These are phyloP conservation scores for Cassiopea andromeda DNA, from an alignment of 30 jellyfish, hydroid and myxozoan species.

Conservation along the genomic window DNA sequence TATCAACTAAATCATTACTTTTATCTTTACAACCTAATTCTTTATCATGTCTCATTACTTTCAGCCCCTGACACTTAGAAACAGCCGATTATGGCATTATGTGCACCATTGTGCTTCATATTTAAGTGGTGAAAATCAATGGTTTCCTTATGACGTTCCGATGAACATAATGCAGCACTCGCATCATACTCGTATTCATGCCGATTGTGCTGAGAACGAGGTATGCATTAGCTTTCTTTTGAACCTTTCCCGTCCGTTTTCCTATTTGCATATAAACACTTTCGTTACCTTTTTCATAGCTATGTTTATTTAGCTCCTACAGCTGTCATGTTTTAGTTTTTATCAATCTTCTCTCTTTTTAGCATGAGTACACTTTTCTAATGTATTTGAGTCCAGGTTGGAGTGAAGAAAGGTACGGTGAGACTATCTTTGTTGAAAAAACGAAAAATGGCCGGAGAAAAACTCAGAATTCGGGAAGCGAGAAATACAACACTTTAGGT, in stretches of 20 bases:
- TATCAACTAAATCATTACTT: too few relatives aligned
- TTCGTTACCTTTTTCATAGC: too few relatives aligned
- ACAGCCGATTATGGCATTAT: slow-evolving; percentile 66
- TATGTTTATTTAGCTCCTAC: too few relatives aligned
- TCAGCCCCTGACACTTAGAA: slow-evolving; percentile 15
- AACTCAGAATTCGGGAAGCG: slow-evolving; percentile 2
- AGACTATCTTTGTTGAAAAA: slow-evolving; percentile 64
- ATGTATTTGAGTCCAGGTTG: slow-evolving; percentile 76
- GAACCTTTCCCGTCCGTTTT: too few relatives aligned
- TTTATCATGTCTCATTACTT: background rate
- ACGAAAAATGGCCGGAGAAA: background rate
- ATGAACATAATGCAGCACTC: slow-evolving; percentile 81
- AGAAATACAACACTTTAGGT: slow-evolving; percentile 28
- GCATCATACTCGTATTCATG: slow-evolving; percentile 79
- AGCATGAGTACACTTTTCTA: slow-evolving; percentile 79
- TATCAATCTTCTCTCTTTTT: slow-evolving; percentile 5
- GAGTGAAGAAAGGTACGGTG: slow-evolving; percentile 83
- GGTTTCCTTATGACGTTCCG: slow-evolving; percentile 88
- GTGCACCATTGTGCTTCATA: slow-evolving; percentile 64
- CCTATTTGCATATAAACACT: too few relatives aligned
- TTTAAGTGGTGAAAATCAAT: slow-evolving; percentile 61
- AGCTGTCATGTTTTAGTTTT: background rate
- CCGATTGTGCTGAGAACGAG: slow-evolving; percentile 71
- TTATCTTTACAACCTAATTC: background rate
- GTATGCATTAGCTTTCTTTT: slow-evolving; percentile 13